These are phyloP conservation scores for Callipepla squamata DNA, from an alignment of 2,113 vertebrate genomes.

Conservation along the genomic window DNA sequence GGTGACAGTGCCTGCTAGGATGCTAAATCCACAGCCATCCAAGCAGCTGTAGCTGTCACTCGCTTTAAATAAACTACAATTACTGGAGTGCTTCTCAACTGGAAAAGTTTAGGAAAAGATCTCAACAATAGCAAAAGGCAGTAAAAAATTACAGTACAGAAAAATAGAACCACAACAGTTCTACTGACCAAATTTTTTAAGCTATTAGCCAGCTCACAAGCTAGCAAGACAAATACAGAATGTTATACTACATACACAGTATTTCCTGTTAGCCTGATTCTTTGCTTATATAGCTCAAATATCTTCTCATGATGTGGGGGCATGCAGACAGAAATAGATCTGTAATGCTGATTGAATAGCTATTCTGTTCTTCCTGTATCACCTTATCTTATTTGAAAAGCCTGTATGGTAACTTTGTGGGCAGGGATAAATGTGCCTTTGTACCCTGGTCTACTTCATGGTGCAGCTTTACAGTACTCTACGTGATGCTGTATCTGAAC, in stretches of 20 bases:
- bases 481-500: background rate
- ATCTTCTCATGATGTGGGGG: background rate
- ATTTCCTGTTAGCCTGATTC: background rate
- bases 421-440: background rate
- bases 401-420: background rate
- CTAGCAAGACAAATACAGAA: background rate
- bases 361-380: background rate
- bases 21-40: background rate
- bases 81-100: background rate
- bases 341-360: background rate
- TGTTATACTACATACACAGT: background rate
- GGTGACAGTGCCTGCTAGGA: background rate
- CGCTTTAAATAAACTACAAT: background rate
- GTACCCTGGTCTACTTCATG: background rate
- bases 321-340: background rate
- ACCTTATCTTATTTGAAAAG: background rate
- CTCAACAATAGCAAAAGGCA: background rate
- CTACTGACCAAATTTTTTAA: background rate
- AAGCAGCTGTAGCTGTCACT: background rate
- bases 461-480: background rate
- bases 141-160: background rate
- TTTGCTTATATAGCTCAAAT: background rate
- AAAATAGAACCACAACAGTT: background rate
- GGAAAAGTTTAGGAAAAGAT: background rate
- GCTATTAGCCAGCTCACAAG: background rate